Evolutionary conservation across 2,888 invertebrate genomes (phyloP).

Genomic region (Cephalotes varians): DNA sequence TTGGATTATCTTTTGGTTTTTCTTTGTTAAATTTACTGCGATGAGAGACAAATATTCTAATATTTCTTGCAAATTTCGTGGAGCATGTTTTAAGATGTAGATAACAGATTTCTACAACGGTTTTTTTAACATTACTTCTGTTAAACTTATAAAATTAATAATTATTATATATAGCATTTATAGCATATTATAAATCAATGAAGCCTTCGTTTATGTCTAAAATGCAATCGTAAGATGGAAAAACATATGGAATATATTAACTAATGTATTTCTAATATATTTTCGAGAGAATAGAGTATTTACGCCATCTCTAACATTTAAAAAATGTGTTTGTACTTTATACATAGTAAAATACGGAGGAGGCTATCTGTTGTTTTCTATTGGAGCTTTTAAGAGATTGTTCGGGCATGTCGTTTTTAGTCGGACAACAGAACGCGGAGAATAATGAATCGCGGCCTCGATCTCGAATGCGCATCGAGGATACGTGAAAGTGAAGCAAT

Average conservation of each 20-base stretch:
- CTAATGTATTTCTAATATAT: not conserved
- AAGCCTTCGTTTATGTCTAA: not conserved
- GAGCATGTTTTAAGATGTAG: not conserved
- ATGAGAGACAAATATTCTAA: conserved; percentile 14
- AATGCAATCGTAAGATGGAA: not conserved
- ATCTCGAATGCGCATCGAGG: conserved; percentile 43
- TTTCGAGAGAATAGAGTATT: not conserved
- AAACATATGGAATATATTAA: not conserved
- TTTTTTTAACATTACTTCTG: not conserved
- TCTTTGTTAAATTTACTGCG: conserved; percentile 9
- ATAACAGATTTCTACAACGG: not conserved
- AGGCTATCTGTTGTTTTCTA: not conserved
- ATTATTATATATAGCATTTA: not conserved
- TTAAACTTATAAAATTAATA: not conserved
- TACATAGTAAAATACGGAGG: not conserved
- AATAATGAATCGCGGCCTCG: conserved; percentile 58
- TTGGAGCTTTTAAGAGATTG: conserved; percentile 57
- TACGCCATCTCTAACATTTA: not conserved
- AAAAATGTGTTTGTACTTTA: not conserved
- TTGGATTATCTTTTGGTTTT: conserved; percentile 15
- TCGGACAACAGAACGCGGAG: conserved; percentile 20
- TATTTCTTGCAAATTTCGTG: conserved; percentile 8
- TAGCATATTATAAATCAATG: not conserved
- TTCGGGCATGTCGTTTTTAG: conserved; percentile 34
- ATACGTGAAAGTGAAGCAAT: not conserved